Conservation (phyloP, 2,888 invertebrate species). For the Thalpophila matura region DNA sequence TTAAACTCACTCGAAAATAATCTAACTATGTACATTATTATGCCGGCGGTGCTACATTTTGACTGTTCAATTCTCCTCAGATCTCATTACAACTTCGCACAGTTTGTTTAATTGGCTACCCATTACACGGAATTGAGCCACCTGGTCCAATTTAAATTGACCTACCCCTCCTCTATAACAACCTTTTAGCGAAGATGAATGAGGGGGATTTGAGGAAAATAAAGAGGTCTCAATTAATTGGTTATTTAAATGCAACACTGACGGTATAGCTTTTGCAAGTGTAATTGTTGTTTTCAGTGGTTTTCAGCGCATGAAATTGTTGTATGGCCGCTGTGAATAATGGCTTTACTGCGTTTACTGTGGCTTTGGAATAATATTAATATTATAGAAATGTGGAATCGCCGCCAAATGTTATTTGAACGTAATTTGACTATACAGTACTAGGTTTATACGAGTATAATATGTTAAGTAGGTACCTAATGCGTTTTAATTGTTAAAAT, state of each 20-base stretch:
- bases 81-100: conserved; percentile 75
- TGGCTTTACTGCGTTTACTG: conserved; percentile 46
- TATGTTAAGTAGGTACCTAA: no score
- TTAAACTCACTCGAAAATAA: conserved; percentile 54
- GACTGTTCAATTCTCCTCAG: conserved; percentile 72
- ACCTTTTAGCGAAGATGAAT: conserved; percentile 23
- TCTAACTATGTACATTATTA: conserved; percentile 65
- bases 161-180: conserved; percentile 30
- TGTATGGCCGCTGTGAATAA: conserved; percentile 61
- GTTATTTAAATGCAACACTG: conserved; percentile 70
- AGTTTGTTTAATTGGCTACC: conserved; percentile 75
- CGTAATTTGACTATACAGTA: conserved; percentile 24
- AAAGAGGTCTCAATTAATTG: conserved; percentile 59
- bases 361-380: conserved; percentile 44
- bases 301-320: conserved; percentile 69
- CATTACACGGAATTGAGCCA: conserved; percentile 63
- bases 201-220: conserved; percentile 26
- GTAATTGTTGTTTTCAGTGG: conserved; percentile 68
- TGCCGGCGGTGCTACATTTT: conserved; percentile 61
- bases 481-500: conserved; percentile 4
- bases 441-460: no score
- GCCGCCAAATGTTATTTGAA: conserved; percentile 23
- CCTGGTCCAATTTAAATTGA: conserved; percentile 63
- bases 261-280: conserved; percentile 61
- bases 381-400: conserved; percentile 26